These are phyloP conservation scores for Alfaro cultratus DNA, from an alignment of 2,797 vertebrate genomes.

Conservation along the genomic window DNA sequence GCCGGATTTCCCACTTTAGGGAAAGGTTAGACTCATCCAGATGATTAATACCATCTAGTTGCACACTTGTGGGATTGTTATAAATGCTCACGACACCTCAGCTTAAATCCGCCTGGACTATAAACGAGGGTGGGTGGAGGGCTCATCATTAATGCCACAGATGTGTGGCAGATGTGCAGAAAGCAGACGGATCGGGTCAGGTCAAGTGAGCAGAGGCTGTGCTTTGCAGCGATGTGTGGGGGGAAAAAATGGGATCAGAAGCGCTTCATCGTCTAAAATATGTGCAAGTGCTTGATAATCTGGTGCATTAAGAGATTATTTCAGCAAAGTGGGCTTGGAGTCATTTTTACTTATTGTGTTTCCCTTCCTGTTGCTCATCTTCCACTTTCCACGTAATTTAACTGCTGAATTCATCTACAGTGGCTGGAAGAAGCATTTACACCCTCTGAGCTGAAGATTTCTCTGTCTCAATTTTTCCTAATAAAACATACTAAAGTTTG, in stretches of 20 bases:
- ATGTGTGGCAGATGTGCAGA: conserved; percentile 66
- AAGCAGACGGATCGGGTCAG: conserved; percentile 22
- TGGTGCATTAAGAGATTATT: conserved; percentile 29
- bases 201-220: conserved; percentile 38
- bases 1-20: not conserved
- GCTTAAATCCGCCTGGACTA: conserved; percentile 20
- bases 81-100: conserved; percentile 27
- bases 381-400: not conserved
- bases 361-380: conserved; percentile 2
- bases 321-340: conserved; percentile 17
- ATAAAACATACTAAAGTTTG: not conserved
- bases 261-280: conserved; percentile 25
- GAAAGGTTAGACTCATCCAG: conserved; percentile 18
- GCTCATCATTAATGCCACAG: conserved; percentile 35
- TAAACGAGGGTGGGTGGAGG: not conserved
- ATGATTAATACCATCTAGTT: conserved; percentile 15
- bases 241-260: conserved; percentile 44
- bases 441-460: not conserved
- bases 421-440: not conserved
- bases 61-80: conserved; percentile 15
- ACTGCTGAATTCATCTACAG: not conserved
- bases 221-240: conserved; percentile 12
- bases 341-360: conserved; percentile 8
- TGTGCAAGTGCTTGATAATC: conserved; percentile 32
- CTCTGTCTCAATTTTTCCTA: not conserved